Evolutionary conservation across 2,888 invertebrate genomes (phyloP).

Genomic region (Pogonocherus hispidulus): DNA sequence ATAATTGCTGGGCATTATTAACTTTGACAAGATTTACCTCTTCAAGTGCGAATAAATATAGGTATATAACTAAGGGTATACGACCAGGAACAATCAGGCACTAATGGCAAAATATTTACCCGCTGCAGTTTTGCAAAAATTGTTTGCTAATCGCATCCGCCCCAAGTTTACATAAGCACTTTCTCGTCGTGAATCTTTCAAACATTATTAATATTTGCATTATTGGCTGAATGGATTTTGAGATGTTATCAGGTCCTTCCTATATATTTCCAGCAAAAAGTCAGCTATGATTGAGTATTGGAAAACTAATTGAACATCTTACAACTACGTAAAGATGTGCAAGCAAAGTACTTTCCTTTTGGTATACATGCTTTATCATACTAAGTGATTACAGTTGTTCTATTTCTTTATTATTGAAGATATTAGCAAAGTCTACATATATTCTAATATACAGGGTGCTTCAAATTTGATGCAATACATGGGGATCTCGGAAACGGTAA

Average conservation of each 20-base stretch:
- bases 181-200: neutral
- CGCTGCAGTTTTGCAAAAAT: neutral
- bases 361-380: no score
- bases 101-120: slow-evolving; percentile 2
- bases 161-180: neutral
- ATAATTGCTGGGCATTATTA: neutral
- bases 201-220: neutral
- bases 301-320: neutral
- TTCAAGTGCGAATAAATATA: neutral
- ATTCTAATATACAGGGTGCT: no score
- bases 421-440: no score
- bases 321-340: no score
- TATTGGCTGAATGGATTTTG: neutral
- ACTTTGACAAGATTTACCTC: neutral
- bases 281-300: neutral
- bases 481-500: no score
- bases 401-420: no score
- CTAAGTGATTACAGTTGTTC: no score
- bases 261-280: neutral
- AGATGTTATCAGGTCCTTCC: neutral
- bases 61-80: neutral
- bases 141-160: neutral
- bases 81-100: neutral
- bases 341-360: no score
- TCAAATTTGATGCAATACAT: no score